phyloP scores from a whole-genome alignment of 2,113 vertebrate species.

The Daboia siamensis region DNA sequence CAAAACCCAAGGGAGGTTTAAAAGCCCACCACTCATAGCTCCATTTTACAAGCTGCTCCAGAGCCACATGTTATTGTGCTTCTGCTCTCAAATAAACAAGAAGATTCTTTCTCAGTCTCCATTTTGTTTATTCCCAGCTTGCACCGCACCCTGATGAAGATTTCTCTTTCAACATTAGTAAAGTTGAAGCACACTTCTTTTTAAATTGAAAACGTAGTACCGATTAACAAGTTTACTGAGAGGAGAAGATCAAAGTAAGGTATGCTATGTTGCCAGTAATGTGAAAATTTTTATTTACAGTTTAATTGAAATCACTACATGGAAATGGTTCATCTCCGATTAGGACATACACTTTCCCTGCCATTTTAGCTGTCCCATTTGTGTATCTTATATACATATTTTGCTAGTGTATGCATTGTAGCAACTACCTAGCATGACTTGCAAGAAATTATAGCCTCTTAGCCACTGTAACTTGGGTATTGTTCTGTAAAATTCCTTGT shows the following conservation, averaged over 20 bases:
- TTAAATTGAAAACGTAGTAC: not conserved
- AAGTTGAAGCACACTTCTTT: not conserved
- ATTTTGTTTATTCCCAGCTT: too few species aligned
- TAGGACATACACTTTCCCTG: not conserved
- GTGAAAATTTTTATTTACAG: not conserved
- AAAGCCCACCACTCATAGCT: too few species aligned
- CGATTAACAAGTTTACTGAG: not conserved
- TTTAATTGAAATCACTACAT: not conserved
- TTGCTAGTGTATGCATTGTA: not conserved
- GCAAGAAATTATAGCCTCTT: not conserved
- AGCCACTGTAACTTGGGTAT: not conserved
- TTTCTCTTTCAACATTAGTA: too few species aligned
- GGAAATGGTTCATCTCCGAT: not conserved
- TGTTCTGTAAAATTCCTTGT: not conserved
- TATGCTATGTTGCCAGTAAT: not conserved
- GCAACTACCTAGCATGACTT: too few species aligned
- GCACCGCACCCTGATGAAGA: too few species aligned
- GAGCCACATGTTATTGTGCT: too few species aligned
- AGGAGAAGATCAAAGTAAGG: not conserved
- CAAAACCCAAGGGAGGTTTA: too few species aligned
- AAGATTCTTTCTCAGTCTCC: too few species aligned
- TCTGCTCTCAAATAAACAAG: too few species aligned
- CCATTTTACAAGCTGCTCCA: too few species aligned
- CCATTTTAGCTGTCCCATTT: not conserved
- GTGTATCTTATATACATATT: not conserved